Conservation (phyloP, 2,888 invertebrate genomes). For the Oscheius myriophilus region DNA sequence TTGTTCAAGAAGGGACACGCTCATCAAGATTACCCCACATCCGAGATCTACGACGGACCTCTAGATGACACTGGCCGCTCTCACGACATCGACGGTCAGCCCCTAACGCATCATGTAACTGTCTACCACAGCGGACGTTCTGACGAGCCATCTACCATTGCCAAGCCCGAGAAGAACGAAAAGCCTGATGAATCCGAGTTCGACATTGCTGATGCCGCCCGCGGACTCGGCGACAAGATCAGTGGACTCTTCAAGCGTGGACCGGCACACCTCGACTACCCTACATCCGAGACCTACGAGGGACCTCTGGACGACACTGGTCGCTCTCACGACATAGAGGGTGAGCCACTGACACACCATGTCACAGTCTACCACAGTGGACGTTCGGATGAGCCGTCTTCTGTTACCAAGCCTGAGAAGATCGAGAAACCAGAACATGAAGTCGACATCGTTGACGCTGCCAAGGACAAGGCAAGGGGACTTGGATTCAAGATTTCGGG, state of each 20-base stretch:
- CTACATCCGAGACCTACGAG: constrained; percentile 36
- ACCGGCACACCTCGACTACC: constrained; percentile 44
- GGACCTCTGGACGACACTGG: constrained; percentile 43
- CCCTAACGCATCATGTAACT: constrained; percentile 18
- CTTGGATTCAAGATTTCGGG: constrained; percentile 38
- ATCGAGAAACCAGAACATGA: not conserved
- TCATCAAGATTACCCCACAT: constrained; percentile 19
- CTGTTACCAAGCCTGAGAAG: not conserved
- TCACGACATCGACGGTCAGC: constrained; percentile 19
- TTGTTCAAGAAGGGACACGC: constrained; percentile 21
- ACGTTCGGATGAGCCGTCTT: constrained; percentile 1
- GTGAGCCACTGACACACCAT: constrained; percentile 38
- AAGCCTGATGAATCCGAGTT: constrained; percentile 36
- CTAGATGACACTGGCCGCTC: constrained; percentile 17
- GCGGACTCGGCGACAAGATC: constrained; percentile 25
- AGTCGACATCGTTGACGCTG: constrained; percentile 18
- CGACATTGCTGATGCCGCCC: constrained; percentile 24
- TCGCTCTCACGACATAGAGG: constrained; percentile 39
- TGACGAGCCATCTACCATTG: constrained; percentile 10
- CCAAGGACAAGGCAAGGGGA: too few relatives aligned
- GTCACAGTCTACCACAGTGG: constrained; percentile 41
- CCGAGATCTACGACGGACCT: constrained; percentile 23
- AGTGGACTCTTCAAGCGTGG: constrained; percentile 46
- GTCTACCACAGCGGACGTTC: constrained; percentile 17
- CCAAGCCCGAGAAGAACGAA: constrained; percentile 5